Evolutionary conservation across 1,140 invertebrate genomes (phyloP), one percentile per base, ranked within the genome.

Genomic region (Papilio machaon): DNA sequence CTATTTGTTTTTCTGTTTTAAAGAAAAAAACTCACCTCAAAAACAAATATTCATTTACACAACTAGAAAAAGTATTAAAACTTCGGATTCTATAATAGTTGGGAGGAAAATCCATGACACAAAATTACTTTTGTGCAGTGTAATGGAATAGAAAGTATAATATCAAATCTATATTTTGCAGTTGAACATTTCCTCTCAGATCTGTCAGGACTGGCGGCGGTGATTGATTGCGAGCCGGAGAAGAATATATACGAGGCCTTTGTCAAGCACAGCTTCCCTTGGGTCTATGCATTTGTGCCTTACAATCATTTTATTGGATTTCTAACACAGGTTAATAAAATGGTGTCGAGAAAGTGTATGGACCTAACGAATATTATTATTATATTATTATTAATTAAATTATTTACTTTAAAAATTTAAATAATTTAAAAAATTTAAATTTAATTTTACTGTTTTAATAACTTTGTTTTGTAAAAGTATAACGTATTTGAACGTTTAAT

Each of bases 171-270:
- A 70, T 30, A 13, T 85, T 38, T 89, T 90, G 60, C 81, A 92
- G 90, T 90, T 43, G 91, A 92, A 82, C 88, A 92, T 54, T 54
- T 86, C 3, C 67, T 91, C 7, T 82, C 86, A 0, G 67, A 84
- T 75, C 23, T 87, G 60, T 84, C 86, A 1, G 84, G 79, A 60
- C 60, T 83, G 2, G 81, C 84, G 9, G 30, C 74, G 2, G 78
- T 86, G 2, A 47, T 87, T 11, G 85, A 90, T 46, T 92, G 91
- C 60, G 60, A 74, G 10, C 73, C 81, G 0, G 80, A 84, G 5
- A 74, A 19, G 11, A 52, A 80, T 58, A 19, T 85, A 2, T 89
- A 85, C 73, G 82, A 87, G 49, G 78, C 82, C 1, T 88, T 82
- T n/a, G 79, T 88, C 10, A 76, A 76, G 3, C 67, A 64, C 2